Conservation (phyloP, 1,140 invertebrate genomes). For the Hylaeus anthracinus region DNA sequence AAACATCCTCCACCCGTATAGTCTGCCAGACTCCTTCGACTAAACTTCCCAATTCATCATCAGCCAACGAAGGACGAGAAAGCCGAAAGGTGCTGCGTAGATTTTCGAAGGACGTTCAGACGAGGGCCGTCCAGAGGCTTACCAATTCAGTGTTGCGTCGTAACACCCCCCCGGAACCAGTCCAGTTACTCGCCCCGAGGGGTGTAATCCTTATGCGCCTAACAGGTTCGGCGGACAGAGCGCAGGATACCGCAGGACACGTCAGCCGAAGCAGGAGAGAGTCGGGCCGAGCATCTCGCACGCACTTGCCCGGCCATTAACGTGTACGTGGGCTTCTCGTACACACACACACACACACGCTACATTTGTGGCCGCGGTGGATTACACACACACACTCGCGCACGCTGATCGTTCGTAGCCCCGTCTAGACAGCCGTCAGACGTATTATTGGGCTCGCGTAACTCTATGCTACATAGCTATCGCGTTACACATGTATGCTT, state of each 20-base stretch:
- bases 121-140: not conserved
- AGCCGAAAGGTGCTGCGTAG: no score
- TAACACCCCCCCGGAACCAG: conserved; percentile 3
- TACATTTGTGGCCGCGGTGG: conserved; percentile 45
- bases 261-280: conserved; percentile 7
- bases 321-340: conserved; percentile 31
- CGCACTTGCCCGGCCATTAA: conserved; percentile 30
- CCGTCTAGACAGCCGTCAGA: conserved; percentile 78
- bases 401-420: conserved; percentile 64
- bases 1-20: no score
- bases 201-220: conserved; percentile 42
- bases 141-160: not conserved
- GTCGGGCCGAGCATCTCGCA: conserved; percentile 24
- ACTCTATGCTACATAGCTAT: conserved; percentile 70
- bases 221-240: conserved; percentile 35
- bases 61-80: no score
- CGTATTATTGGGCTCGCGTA: conserved; percentile 77
- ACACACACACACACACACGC: not conserved
- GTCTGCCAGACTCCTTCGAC: no score
- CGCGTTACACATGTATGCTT: conserved; percentile 60
- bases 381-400: conserved; percentile 49
- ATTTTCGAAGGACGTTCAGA: not conserved
- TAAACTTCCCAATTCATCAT: no score
- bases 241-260: conserved; percentile 34
- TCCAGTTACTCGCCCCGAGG: conserved; percentile 41